These are phyloP conservation scores for Hydrozoanthus gracilis DNA, from an alignment of 92 coral and sea anemone species.

Conservation along the genomic window DNA sequence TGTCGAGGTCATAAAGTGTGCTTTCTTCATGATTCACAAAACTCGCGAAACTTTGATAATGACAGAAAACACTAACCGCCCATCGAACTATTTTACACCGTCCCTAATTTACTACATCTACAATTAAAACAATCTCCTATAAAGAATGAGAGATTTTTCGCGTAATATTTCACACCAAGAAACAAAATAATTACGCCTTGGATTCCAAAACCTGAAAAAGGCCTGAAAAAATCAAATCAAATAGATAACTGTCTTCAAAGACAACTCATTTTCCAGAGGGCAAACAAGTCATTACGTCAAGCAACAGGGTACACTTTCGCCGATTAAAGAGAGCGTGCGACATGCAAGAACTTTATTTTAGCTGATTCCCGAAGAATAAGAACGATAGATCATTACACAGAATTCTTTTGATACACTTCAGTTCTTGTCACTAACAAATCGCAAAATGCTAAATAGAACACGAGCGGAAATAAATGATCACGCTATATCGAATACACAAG, in stretches of 20 bases:
- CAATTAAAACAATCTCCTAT: conserved; percentile 20
- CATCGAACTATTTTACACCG: conserved; percentile 5
- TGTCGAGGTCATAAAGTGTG: not conserved
- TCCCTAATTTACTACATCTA: conserved; percentile 14
- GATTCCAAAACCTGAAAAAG: not conserved
- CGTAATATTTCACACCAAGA: too few species aligned
- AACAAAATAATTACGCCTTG: not conserved
- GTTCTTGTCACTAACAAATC: not conserved
- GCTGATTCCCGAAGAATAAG: too few species aligned
- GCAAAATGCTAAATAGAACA: not conserved
- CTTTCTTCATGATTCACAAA: not conserved
- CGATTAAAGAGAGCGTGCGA: too few species aligned
- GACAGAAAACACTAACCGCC: conserved; percentile 16
- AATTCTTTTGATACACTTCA: not conserved
- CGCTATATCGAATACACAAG: conserved; percentile 9
- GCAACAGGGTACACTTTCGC: too few species aligned
- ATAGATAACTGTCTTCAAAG: too few species aligned
- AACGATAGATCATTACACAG: not conserved
- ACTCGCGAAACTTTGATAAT: not conserved
- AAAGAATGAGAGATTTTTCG: not conserved
- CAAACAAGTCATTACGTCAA: too few species aligned
- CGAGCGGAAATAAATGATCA: conserved; percentile 21
- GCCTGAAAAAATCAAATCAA: too few species aligned
- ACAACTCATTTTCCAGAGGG: too few species aligned
- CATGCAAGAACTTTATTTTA: too few species aligned